Evolutionary conservation across 2,888 invertebrate genomes (phyloP), one percentile per base, ranked within the genome.

Genomic region (Lithophane semibrunnea): DNA sequence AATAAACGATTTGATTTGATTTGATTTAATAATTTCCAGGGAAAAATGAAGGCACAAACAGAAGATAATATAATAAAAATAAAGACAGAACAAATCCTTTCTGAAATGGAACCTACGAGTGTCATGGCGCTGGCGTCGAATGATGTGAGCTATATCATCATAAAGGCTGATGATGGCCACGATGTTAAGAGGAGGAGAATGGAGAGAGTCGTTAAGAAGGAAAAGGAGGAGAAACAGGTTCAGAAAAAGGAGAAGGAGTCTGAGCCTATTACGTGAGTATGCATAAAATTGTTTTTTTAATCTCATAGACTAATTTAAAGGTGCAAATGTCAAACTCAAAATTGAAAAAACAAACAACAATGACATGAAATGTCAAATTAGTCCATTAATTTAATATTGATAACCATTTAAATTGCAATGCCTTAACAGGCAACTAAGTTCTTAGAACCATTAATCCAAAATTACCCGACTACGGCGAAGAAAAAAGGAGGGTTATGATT

Each of bases 61-160:
- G 61, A 84, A 29, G 68, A 80, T 9, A 67, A 78, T 0, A 63
- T 79, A 0, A 90, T 93, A 2, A 85, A 90, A 58, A 21, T 77
- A 0, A 92, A 91, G 16, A 92, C 92, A 0, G 88, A 93, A 2
- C 79, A 92, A 37, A 61, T 94, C 0, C 47, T 94, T 0, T 91
- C 93, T 0, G 88, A 92, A 0, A 92, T 95, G 92, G 85, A 87
- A 0, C 92, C 95, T 0, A 92, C 92, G 0, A 91, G 89, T 49
- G 86, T 95, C 0, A 92, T 90, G 79, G 91, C 89, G 0, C 74
- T 95, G 0, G 93, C 93, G 0, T 93, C 93, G 0, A 91, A 94
- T 0, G 94, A 96, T n/a, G 94, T 96, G 3, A 95, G 94, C 79
- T 96, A 96, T 75, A 95, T 96, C 54, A 95, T 97, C n/a, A 93